phyloP scores from a whole-genome alignment of 1,140 invertebrate genomes.

The Tyrophagus putrescentiae region DNA sequence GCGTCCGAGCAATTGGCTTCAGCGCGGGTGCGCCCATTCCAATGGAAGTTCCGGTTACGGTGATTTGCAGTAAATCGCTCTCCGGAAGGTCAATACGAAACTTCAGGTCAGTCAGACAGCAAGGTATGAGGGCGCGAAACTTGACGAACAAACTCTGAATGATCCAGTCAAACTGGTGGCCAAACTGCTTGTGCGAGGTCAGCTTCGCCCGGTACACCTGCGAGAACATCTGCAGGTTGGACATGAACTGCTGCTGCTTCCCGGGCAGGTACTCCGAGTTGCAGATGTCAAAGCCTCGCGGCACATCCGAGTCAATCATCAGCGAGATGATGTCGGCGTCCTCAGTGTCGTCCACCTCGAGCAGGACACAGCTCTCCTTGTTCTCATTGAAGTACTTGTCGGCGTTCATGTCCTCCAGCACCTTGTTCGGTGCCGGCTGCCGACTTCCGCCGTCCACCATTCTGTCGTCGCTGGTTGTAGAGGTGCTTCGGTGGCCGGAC shows the following conservation, averaged over 20 bases:
- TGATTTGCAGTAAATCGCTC: constrained; percentile 74
- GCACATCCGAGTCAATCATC: constrained; percentile 57
- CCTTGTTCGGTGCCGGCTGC: neutral
- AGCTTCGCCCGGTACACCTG: constrained; percentile 62
- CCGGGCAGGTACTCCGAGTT: constrained; percentile 66
- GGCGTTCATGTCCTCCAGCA: neutral
- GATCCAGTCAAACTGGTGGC: constrained; percentile 48
- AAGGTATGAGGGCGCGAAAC: constrained; percentile 62
- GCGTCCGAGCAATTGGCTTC: neutral
- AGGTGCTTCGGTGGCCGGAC: neutral
- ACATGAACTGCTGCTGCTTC: constrained; percentile 42
- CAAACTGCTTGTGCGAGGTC: constrained; percentile 36
- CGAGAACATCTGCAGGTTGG: constrained; percentile 72
- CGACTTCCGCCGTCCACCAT: neutral
- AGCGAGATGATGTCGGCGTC: constrained; percentile 63
- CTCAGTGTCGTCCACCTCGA: constrained; percentile 64
- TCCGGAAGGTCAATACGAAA: constrained; percentile 66
- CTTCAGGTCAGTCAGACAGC: constrained; percentile 57
- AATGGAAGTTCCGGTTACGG: constrained; percentile 34
- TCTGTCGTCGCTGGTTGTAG: neutral
- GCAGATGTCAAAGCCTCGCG: constrained; percentile 58
- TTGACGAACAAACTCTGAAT: constrained; percentile 67
- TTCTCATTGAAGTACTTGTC: neutral
- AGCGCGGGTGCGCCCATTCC: constrained; percentile 14
- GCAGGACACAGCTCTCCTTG: constrained; percentile 21